Evolutionary conservation across 2,888 invertebrate genomes (phyloP).

Genomic region (Eurytoma californica): DNA sequence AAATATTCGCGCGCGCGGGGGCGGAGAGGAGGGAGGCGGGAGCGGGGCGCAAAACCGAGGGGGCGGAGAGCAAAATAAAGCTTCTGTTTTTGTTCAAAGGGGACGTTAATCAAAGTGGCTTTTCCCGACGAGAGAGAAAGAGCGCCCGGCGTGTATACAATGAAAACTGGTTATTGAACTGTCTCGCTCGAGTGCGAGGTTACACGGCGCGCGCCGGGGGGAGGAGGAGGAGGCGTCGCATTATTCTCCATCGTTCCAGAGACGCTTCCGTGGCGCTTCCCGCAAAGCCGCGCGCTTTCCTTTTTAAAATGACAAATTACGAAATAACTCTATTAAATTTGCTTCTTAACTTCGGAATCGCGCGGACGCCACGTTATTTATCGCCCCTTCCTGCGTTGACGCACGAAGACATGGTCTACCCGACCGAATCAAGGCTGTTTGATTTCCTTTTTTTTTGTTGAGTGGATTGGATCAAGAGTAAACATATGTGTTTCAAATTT

Average conservation of each 20-base stretch:
- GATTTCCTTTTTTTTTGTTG: too few species aligned
- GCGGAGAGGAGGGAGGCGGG: not conserved
- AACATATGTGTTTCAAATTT: too few species aligned
- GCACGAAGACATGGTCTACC: not conserved
- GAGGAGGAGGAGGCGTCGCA: conserved; percentile 33
- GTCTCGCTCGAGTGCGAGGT: conserved; percentile 53
- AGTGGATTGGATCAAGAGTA: too few species aligned
- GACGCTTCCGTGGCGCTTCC: conserved; percentile 47
- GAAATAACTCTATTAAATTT: conserved; percentile 54
- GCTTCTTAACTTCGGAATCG: conserved; percentile 46
- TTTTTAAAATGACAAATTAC: conserved; percentile 52
- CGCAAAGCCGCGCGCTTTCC: conserved; percentile 27
- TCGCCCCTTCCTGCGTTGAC: not conserved
- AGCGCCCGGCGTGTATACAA: conserved; percentile 30
- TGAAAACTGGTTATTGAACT: conserved; percentile 58
- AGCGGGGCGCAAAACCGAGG: too few species aligned
- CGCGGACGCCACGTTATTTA: conserved; percentile 30
- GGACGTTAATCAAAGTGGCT: conserved; percentile 57
- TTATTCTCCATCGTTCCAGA: conserved; percentile 49
- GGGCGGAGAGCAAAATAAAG: conserved; percentile 45
- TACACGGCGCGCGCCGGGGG: conserved; percentile 7
- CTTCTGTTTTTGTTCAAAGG: conserved; percentile 53
- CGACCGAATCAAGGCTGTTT: not conserved
- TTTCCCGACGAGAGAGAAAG: conserved; percentile 32
- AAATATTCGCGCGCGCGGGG: conserved; percentile 39